phyloP scores from a whole-genome alignment of 2,113 vertebrate species.

The Hepsetus odoe region DNA sequence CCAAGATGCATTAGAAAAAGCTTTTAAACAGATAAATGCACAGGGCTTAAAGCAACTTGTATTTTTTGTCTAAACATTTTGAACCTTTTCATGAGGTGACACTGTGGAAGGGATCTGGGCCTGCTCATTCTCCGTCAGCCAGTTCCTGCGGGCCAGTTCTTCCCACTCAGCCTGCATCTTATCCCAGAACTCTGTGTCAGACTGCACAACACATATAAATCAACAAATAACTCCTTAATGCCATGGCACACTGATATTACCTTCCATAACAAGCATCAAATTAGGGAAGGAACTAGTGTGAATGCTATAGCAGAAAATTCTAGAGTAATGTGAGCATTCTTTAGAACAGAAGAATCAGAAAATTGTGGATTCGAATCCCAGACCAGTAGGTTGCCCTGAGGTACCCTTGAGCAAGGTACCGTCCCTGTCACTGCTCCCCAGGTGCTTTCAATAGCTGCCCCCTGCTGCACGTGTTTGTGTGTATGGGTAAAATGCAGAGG shows the following conservation, averaged over 20 bases:
- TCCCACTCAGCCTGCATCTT: constrained; percentile 99
- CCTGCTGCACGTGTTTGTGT: too few species aligned
- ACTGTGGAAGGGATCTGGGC: constrained; percentile 81
- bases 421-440: too few species aligned
- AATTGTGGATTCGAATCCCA: too few species aligned
- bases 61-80: not conserved
- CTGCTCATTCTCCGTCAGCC: constrained; percentile 92
- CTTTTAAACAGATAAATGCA: constrained; percentile 12
- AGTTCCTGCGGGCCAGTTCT: constrained; percentile 95
- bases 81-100: constrained; percentile 93
- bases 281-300: too few species aligned
- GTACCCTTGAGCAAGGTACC: too few species aligned
- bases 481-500: too few species aligned
- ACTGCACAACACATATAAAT: constrained; percentile 72
- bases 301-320: too few species aligned
- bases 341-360: too few species aligned
- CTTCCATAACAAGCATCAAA: not conserved
- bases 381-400: too few species aligned
- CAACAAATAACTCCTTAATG: not conserved
- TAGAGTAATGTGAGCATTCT: too few species aligned
- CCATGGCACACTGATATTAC: not conserved
- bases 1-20: constrained; percentile 12
- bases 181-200: constrained; percentile 99
- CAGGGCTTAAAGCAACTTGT: not conserved
- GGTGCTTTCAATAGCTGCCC: too few species aligned